Evolutionary conservation across 2,888 invertebrate species (phyloP).

Genomic region (Fragum fragum): DNA sequence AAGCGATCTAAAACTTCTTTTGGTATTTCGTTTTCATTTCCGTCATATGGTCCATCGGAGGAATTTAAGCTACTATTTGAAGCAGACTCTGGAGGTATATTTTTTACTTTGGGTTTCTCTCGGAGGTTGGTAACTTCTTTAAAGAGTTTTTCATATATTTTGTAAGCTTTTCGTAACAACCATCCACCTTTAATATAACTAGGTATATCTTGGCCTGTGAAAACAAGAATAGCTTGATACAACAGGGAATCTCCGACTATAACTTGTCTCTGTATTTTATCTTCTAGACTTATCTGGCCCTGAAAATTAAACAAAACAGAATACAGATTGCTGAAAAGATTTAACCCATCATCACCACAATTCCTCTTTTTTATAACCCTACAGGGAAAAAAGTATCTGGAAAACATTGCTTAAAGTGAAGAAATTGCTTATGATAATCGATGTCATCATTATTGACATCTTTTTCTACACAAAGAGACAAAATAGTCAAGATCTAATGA

Average conservation of each 20-base stretch:
- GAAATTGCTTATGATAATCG: too few species aligned
- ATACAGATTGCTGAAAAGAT: too few species aligned
- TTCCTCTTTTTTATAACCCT: too few species aligned
- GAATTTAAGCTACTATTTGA: conserved; percentile 22
- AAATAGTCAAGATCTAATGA: too few species aligned
- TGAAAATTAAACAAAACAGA: conserved; percentile 32
- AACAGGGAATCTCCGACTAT: conserved; percentile 91
- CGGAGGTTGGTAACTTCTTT: conserved; percentile 89
- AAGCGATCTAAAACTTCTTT: conserved; percentile 88
- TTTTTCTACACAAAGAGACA: too few species aligned
- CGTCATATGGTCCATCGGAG: conserved; percentile 63
- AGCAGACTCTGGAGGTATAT: conserved; percentile 36
- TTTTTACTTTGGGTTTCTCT: conserved; percentile 77
- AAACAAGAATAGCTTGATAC: conserved; percentile 90
- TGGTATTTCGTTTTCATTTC: conserved; percentile 78
- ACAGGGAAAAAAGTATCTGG: too few species aligned
- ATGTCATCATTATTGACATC: too few species aligned
- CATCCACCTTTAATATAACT: conserved; percentile 90
- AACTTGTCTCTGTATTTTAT: conserved; percentile 90
- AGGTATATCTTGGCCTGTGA: conserved; percentile 90
- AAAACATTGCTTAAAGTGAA: too few species aligned
- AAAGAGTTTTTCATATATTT: conserved; percentile 90
- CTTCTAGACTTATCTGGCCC: conserved; percentile 85
- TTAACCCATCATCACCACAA: too few species aligned
- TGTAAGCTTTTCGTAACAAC: conserved; percentile 91